Base-by-base conservation (phyloP, 2,888 invertebrate genomes). In the Drosophila picticornis region DNA sequence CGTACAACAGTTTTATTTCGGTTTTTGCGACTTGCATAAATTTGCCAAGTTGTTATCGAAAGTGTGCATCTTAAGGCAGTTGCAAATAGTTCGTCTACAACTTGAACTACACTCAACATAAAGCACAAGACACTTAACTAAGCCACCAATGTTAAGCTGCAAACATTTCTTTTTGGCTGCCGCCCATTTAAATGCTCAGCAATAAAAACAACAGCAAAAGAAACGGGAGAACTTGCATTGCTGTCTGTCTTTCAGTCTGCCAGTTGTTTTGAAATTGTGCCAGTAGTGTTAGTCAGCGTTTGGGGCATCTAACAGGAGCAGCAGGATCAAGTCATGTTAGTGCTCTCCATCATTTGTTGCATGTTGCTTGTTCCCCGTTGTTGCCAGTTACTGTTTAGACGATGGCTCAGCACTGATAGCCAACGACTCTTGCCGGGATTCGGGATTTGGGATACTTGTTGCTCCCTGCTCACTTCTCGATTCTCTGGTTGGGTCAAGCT, bases 391-490 rank as follows among this genome's bases (percentile, higher is more conserved):
- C 75, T 72, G 81, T 68, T 79, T 62, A 83, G 77, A 62, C 75
- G 88, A 88, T 85, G 88, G 88, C 86, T 85, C 84, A 80, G 76
- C 61, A 62, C 82, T 88, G 85, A 85, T 85, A 85, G 80, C 72
- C 65, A 69, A 75, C 77, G 72, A 73, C 74, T 72, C 77, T 76
- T 72, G 68, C 73, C 77, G 88, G 75, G 76, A 77, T 68, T 63
- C 59, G 34, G 36, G 36, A 40, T 34, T 10, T 61, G 62, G 52
- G 56, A 25, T 11, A 27, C 50, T 31, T 11, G 51, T 10, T n/a
- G 4, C 19, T 31, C 19, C 43, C 11, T 22, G 7, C 16, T 27
- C 0, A 27, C 10, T 56, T 16, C 29, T 40, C 13, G 40, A 40
- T 31, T 29, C 66, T 52, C 13, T 46, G 46, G 50, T 22, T 74